Evolutionary conservation across 2,888 invertebrate genomes (phyloP).

Genomic region (Lycia hirtaria): DNA sequence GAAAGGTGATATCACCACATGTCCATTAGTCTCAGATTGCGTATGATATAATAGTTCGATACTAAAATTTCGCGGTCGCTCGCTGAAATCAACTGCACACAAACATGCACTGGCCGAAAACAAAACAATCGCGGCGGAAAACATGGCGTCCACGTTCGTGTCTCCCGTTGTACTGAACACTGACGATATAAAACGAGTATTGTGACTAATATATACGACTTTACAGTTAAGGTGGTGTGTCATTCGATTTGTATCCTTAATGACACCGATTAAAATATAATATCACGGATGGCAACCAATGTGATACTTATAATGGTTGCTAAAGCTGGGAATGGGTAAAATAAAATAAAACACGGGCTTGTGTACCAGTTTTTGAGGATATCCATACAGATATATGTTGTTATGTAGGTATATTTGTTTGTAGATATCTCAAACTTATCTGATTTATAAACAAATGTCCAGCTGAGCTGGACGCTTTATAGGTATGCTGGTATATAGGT

Average conservation of each 20-base stretch:
- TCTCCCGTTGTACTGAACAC: constrained; percentile 61
- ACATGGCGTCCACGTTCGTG: constrained; percentile 63
- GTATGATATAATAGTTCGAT: constrained; percentile 74
- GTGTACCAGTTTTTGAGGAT: too few relatives aligned
- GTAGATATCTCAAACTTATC: too few relatives aligned
- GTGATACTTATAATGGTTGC: constrained; percentile 3
- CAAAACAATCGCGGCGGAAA: constrained; percentile 53
- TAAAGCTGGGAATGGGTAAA: constrained; percentile 32
- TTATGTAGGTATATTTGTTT: too few relatives aligned
- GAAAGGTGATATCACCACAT: constrained; percentile 78
- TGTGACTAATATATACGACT: constrained; percentile 58
- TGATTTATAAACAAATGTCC: too few relatives aligned
- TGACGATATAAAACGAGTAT: constrained; percentile 61
- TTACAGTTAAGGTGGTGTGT: constrained; percentile 33
- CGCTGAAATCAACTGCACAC: constrained; percentile 68
- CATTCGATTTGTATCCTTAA: constrained; percentile 32
- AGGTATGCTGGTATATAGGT: too few relatives aligned
- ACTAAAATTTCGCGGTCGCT: constrained; percentile 74
- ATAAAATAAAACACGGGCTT: too few relatives aligned
- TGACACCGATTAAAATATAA: constrained; percentile 20
- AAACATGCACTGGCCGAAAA: constrained; percentile 60
- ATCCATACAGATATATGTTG: too few relatives aligned
- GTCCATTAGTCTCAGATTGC: constrained; percentile 66
- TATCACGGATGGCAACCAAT: constrained; percentile 21
- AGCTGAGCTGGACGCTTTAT: too few relatives aligned